Base-by-base conservation (phyloP, 1,140 invertebrate species). In the Nephila pilipes region DNA sequence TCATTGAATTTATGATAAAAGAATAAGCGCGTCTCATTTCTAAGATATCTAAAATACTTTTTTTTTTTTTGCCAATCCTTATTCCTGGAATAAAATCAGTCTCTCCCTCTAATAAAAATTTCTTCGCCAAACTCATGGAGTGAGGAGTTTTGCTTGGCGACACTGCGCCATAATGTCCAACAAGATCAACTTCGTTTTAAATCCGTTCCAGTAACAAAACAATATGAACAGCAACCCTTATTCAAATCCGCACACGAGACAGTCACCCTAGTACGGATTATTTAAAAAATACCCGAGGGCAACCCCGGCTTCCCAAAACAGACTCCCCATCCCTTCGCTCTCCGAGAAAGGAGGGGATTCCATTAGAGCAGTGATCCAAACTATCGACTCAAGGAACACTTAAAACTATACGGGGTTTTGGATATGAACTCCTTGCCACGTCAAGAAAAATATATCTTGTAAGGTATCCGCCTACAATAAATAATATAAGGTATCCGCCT, bases 251-350 rank as follows among this genome's bases (percentile, higher is more conserved):
- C 57, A 4, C 29, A 38, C 89, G 54, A 46, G 32, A 91, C 57
- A 91, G 22, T 91, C 89, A 91, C 32, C 25, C 60, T 32, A 83
- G 79, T 32, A 79, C 10, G 89, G 89, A 91, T 91, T 91, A 91
- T 91, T 91, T 91, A 83, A 83, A 54, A 83, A 83, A 79, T 46
- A 22, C 89, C 89, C 20, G 18, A 60, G 55, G 29, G 57, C 54
- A 25, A 55, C 57, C 32, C 55, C 83, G 80, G 79, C 89, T 91
- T 91, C n/a, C 38, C 18, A 91, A 91, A 91, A 91, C 89, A 91
- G 60, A 83, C n/a, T 36, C 79, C 32, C 25, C 29, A 25, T 16
- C 46, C 46, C 22, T 10, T 14, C 80, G 38, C 18, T 14, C 81
- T 14, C 81, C 4, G 63, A 29, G 29, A 69, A 6, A 0, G 63